Conservation (phyloP, 2,113 vertebrate species). For the Oreocharis arfaki region DNA sequence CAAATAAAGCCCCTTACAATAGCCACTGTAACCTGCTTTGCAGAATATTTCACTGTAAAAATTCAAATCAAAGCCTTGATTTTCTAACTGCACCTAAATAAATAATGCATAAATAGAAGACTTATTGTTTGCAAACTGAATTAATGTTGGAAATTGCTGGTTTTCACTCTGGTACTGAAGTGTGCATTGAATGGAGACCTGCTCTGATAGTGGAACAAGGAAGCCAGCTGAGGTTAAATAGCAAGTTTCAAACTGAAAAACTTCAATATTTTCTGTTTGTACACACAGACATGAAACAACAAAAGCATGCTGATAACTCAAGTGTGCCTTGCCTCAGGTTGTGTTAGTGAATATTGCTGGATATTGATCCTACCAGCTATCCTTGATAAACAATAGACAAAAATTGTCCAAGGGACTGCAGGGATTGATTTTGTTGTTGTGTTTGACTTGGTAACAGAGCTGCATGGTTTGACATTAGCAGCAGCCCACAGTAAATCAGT, state of each 20-base stretch:
- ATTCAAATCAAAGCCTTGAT: not conserved
- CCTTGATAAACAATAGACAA: conserved; percentile 4
- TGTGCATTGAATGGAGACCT: not conserved
- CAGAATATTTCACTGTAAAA: not conserved
- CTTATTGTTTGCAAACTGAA: not conserved
- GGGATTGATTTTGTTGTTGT: conserved; percentile 23
- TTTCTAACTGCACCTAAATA: not conserved
- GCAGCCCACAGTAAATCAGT: not conserved
- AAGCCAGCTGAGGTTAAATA: not conserved
- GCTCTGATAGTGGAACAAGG: not conserved
- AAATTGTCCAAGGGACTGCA: not conserved
- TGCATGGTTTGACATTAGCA: not conserved
- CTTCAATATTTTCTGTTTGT: not conserved
- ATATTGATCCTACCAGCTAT: conserved; percentile 8
- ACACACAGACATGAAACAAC: not conserved
- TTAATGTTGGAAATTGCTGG: not conserved
- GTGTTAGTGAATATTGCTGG: not conserved
- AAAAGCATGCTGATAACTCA: not conserved
- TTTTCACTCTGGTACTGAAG: not conserved
- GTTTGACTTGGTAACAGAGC: not conserved
- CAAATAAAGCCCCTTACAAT: not conserved
- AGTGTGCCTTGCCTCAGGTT: not conserved
- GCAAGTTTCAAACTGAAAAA: not conserved
- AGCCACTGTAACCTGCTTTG: not conserved
- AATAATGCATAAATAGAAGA: not conserved